Conservation (phyloP, 35 echinoderm and acorn worm species). For the Apostichopus parvimensis region DNA sequence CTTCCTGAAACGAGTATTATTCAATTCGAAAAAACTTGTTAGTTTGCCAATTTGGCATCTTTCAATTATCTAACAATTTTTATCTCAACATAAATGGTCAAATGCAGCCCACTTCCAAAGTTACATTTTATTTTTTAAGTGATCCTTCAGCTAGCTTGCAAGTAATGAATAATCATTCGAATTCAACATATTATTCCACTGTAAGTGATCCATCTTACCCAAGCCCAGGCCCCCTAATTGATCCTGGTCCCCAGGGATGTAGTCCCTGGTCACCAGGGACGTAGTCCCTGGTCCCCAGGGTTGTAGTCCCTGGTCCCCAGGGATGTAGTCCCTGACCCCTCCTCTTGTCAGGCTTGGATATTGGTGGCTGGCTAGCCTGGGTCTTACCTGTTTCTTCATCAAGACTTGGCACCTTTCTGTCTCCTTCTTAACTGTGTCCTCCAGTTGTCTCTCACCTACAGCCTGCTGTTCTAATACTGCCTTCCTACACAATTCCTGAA, state of each 20-base stretch:
- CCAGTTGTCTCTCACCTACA: constrained; percentile 70
- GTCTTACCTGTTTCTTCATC: constrained; percentile 71
- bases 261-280: no score
- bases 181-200: no score
- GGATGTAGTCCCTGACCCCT: background rate
- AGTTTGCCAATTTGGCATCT: no score
- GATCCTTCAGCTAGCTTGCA: no score
- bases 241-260: no score
- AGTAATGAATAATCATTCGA: no score
- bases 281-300: no score
- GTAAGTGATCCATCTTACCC: no score
- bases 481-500: constrained; percentile 87
- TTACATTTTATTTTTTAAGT: no score
- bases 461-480: constrained; percentile 90
- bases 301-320: no score
- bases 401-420: constrained; percentile 75
- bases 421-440: constrained; percentile 71
- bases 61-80: background rate
- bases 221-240: no score
- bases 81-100: background rate
- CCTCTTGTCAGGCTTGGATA: background rate
- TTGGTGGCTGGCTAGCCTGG: no score
- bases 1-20: constrained; percentile 5
- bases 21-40: background rate
- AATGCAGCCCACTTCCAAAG: background rate